These are phyloP conservation scores for Sebastes hubbsi DNA, from an alignment of 2,797 vertebrate species.

Conservation along the genomic window DNA sequence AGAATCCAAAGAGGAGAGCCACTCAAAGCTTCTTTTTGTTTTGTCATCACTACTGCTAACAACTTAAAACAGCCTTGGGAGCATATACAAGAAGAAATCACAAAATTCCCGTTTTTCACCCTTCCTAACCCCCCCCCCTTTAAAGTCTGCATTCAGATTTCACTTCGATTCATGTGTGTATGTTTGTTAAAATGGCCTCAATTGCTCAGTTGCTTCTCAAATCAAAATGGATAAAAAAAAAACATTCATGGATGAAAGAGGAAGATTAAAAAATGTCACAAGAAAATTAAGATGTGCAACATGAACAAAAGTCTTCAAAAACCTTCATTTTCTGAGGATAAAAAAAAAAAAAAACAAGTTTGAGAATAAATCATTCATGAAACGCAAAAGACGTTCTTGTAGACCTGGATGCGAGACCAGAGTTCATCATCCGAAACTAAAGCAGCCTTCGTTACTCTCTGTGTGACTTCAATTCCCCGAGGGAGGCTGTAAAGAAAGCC, in stretches of 20 bases:
- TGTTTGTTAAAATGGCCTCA: not conserved
- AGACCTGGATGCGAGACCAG: not conserved
- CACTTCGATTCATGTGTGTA: not conserved
- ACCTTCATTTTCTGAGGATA: not conserved
- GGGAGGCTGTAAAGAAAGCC: conserved; percentile 31
- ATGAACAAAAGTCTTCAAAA: not conserved
- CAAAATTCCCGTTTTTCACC: not conserved
- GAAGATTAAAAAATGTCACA: not conserved
- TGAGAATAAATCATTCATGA: not conserved
- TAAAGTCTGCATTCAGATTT: conserved; percentile 2
- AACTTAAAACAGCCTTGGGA: conserved; percentile 14
- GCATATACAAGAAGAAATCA: not conserved
- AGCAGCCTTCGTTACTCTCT: conserved; percentile 15
- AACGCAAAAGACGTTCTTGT: not conserved
- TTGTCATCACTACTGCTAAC: not conserved
- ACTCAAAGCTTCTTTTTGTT: not conserved
- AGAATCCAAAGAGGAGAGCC: not conserved
- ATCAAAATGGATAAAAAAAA: not conserved
- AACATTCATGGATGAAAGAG: not conserved
- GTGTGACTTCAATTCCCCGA: conserved; percentile 18
- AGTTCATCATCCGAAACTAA: conserved; percentile 2
- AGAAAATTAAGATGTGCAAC: not conserved
- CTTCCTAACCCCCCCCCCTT: not conserved
- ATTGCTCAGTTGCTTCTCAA: not conserved
- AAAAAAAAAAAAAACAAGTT: not conserved